Evolutionary conservation across 2,797 vertebrate genomes (phyloP), one percentile per base, ranked within the genome.

Genomic region (Glyptemys insculpta): DNA sequence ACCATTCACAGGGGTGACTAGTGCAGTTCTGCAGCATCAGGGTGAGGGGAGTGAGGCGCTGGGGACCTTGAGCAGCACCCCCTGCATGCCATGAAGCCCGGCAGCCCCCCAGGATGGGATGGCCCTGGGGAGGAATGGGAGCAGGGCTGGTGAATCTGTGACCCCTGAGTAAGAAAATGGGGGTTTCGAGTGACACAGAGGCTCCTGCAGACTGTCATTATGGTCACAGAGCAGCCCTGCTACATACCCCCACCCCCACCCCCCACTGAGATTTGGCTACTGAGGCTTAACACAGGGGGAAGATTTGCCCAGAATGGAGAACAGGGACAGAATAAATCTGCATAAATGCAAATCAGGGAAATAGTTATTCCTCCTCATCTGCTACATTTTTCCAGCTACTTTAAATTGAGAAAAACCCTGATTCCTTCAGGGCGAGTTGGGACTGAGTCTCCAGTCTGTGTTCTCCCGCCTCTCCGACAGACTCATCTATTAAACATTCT

Each of bases 241-340:
- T 23, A 11, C 21, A 41, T 11, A 16, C 16, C 19, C 5, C 18
- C 19, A 1, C 8, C 19, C 68, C 2, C 65, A 37, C 4, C 19
- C 5, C 41, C 19, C 37, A 41, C 19, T 6, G 37, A 41, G n/a
- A 23, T 41, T 72, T 37, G 59, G 68, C 68, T 21, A 11, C n/a
- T 37, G 14, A 72, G n/a, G n/a, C 18, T 19, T 37, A 72, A 23
- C 37, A 21, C 19, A 31, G n/a, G 68, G 19, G 37, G 14, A 62
- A 16, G 59, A 34, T 34, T 34, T 62, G 31, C 59, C 59, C 57
- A 90, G 93, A 68, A 91, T 78, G 31, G 23, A 93, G 92, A 91
- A 87, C 82, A 85, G 83, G 82, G 86, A 53, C 80, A 93, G 96
- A 95, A 97, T 95, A 94, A 94, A 96, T 95, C 89, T 95, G 92